A percentile compares a stretch with the other conserved stretches of the same genome.
Evolutionary conservation across 2,113 vertebrate genomes (phyloP).

Genomic region (Etheostoma spectabile): DNA sequence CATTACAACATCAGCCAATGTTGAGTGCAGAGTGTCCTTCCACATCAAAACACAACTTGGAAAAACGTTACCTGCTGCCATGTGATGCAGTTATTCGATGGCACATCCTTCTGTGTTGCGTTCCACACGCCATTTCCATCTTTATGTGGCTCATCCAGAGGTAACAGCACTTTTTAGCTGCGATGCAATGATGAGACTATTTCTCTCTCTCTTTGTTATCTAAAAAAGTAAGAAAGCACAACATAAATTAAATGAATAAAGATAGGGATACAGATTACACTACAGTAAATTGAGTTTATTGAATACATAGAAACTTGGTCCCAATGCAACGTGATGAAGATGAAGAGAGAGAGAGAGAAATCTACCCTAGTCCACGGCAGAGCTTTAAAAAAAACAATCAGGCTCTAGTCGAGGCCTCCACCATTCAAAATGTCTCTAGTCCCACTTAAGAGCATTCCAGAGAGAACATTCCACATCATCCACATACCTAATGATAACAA

Average conservation of each 20-base stretch:
- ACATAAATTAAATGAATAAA: neutral
- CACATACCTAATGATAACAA: conserved; percentile 77
- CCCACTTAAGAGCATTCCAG: conserved; percentile 66
- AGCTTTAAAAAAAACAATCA: conserved; percentile 17
- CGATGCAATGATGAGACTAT: neutral
- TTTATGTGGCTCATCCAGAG: neutral
- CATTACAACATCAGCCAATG: conserved; percentile 26
- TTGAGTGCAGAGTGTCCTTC: conserved; percentile 15
- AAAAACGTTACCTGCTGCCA: neutral
- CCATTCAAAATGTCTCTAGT: conserved; percentile 47
- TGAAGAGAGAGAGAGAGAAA: conserved; percentile 2
- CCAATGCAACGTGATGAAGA: neutral
- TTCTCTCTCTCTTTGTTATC: neutral
- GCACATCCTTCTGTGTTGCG: neutral
- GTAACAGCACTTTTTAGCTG: neutral
- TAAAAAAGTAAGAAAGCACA: conserved; percentile 18
- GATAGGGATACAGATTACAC: neutral
- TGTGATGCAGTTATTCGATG: neutral
- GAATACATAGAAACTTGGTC: neutral
- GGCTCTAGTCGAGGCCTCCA: conserved; percentile 27
- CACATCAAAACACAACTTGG: neutral
- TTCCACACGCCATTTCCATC: neutral
- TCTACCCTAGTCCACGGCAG: neutral
- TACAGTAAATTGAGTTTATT: neutral
- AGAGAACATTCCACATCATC: conserved; percentile 66